Conservation (phyloP, 2,113 vertebrate species). For the Gavialis gangeticus region DNA sequence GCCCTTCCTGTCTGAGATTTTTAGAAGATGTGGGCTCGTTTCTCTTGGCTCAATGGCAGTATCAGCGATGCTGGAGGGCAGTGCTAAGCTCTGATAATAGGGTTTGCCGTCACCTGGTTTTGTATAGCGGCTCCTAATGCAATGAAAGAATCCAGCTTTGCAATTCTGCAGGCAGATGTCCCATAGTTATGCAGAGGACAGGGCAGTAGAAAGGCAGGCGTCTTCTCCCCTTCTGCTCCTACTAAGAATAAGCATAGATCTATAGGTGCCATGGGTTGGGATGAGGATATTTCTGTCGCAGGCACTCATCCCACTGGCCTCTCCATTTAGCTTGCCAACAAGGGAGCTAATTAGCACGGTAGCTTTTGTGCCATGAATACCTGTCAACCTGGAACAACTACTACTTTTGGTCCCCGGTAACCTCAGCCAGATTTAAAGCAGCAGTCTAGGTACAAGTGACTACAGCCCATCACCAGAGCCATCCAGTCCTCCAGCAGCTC, state of each 20-base stretch:
- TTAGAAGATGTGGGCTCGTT: neutral
- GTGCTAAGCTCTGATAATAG: neutral
- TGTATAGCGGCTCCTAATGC: neutral
- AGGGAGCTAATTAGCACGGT: neutral
- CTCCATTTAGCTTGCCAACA: neutral
- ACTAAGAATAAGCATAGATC: neutral
- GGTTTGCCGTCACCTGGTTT: neutral
- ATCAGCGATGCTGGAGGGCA: neutral
- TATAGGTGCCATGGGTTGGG: neutral
- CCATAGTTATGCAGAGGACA: neutral
- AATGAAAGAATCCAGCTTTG: neutral
- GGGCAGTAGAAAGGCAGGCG: neutral
- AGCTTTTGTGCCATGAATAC: neutral
- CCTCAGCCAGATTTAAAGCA: neutral
- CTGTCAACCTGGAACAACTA: neutral
- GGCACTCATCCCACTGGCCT: neutral
- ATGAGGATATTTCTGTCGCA: neutral
- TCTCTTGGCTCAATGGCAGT: neutral
- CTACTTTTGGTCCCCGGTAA: neutral
- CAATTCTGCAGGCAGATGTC: neutral
- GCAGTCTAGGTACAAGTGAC: accelerated
- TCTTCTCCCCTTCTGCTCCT: neutral
- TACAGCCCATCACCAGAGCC: accelerated
- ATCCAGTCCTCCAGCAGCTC: neutral
- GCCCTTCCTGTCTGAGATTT: too few relatives aligned